Conservation (phyloP, 2,113 vertebrate species). For the Nanorana parkeri region DNA sequence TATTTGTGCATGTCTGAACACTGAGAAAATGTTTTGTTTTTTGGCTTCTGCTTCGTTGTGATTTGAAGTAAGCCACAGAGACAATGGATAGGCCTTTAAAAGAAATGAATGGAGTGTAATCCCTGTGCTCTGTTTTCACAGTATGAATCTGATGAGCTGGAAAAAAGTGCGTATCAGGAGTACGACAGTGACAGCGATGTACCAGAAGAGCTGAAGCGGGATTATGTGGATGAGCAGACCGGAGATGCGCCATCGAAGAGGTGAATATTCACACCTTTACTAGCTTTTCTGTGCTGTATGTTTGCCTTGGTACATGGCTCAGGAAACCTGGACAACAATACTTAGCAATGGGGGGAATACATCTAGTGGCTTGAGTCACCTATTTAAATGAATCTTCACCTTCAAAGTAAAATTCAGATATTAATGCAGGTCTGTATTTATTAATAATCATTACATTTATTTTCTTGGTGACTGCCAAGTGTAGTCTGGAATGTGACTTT, state of each 20-base stretch:
- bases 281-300: background rate
- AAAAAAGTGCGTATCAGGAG: constrained; percentile 94
- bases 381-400: background rate
- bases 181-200: constrained; percentile 98
- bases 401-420: no score
- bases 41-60: no score
- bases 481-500: no score
- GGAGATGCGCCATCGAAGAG: constrained; percentile 92
- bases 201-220: constrained; percentile 93
- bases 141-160: constrained; percentile 97
- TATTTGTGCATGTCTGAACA: background rate
- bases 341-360: no score
- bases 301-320: background rate
- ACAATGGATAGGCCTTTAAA: background rate
- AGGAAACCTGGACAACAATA: background rate
- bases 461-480: no score
- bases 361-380: no score
- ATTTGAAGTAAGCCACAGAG: background rate
- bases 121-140: constrained; percentile 58
- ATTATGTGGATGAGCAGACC: constrained; percentile 97
- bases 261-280: constrained; percentile 64
- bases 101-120: background rate
- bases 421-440: no score
- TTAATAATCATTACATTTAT: no score
- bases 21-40: no score